Evolutionary conservation across 2,797 vertebrate genomes (phyloP).

Genomic region (Pangasius macronema): DNA sequence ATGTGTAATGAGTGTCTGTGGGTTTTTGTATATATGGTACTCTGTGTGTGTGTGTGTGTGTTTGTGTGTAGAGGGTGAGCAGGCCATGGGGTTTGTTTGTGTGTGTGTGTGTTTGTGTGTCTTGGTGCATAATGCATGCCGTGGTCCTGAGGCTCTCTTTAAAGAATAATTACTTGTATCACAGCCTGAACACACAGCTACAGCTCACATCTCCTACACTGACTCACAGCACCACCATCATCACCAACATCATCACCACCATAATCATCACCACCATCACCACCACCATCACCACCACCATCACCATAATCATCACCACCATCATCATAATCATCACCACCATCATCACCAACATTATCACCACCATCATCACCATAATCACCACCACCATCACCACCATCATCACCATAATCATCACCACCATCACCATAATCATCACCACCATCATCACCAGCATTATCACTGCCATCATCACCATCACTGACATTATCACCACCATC

Average conservation of each 20-base stretch:
- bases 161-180: background rate
- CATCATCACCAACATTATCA: accelerated
- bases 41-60: constrained; percentile 59
- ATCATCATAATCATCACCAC: background rate
- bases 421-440: background rate
- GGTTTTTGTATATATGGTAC: constrained; percentile 40
- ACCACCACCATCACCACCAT: accelerated
- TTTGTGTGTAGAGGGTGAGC: constrained; percentile 41
- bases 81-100: constrained; percentile 63
- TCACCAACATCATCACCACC: background rate
- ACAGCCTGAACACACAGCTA: background rate
- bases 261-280: background rate
- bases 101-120: constrained; percentile 63
- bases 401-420: background rate
- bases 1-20: background rate
- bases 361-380: accelerated
- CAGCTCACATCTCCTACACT: background rate
- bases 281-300: background rate
- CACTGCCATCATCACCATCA: background rate
- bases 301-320: background rate
- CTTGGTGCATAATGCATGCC: constrained; percentile 72
- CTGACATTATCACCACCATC: too few species aligned
- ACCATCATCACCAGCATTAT: accelerated
- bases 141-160: constrained; percentile 74
- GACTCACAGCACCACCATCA: background rate